A percentile compares a stretch with the other conserved stretches of the same genome.
Evolutionary conservation across 2,113 vertebrate species (phyloP).

Genomic region (Chamaetylas fuelleborni): DNA sequence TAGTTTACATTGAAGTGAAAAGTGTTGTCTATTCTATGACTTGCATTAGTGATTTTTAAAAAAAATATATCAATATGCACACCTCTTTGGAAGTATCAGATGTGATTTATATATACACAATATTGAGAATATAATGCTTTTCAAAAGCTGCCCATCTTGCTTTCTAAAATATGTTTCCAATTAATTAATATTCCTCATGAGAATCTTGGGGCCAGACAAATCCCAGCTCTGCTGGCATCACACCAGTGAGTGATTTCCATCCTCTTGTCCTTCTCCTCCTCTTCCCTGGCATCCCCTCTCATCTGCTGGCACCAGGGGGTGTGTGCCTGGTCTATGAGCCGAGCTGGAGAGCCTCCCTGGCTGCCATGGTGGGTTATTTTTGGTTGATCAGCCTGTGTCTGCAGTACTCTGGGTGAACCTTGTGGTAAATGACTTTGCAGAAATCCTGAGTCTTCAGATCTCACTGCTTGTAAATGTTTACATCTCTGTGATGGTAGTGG

Average conservation of each 20-base stretch:
- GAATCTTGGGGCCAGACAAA: background rate
- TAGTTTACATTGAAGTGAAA: background rate
- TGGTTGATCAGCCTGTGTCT: background rate
- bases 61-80: background rate
- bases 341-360: background rate
- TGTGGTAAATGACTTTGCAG: background rate
- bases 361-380: background rate
- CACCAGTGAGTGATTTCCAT: background rate
- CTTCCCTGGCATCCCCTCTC: background rate
- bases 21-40: background rate
- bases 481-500: background rate
- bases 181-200: slow-evolving; percentile 2
- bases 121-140: background rate
- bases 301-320: background rate
- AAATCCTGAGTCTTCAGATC: background rate
- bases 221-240: background rate
- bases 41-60: background rate
- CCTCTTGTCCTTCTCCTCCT: background rate
- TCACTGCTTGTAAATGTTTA: background rate
- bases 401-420: background rate
- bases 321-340: background rate
- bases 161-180: background rate
- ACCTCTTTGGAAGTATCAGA: background rate
- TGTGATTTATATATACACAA: background rate
- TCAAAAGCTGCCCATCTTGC: background rate